phyloP scores from a whole-genome alignment of 2,888 invertebrate species.

The Oscheius myriophilus region DNA sequence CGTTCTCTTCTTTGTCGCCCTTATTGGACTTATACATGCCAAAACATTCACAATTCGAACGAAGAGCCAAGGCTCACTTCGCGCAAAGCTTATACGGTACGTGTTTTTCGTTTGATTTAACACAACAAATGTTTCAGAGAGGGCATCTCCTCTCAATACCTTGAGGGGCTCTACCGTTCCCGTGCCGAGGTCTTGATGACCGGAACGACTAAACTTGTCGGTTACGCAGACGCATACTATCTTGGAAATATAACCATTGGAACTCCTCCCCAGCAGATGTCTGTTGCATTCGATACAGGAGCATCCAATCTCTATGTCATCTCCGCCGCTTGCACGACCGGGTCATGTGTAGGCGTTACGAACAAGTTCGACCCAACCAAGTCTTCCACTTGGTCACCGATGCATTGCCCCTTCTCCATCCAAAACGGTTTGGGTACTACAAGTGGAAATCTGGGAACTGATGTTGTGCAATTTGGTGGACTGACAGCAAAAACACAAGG shows the following conservation, averaged over 20 bases:
- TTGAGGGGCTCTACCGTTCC: conserved; percentile 24
- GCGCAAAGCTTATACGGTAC: conserved; percentile 47
- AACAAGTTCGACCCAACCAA: not conserved
- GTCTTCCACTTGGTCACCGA: conserved; percentile 39
- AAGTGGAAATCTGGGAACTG: conserved; percentile 58
- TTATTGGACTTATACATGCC: conserved; percentile 49
- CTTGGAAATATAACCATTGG: conserved; percentile 65
- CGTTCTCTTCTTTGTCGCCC: conserved; percentile 46
- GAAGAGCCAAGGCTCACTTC: conserved; percentile 38
- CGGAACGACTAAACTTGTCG: conserved; percentile 55
- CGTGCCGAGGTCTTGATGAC: conserved; percentile 37
- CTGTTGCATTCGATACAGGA: conserved; percentile 62
- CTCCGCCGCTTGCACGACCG: conserved; percentile 51
- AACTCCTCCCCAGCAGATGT: conserved; percentile 59
- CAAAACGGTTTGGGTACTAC: conserved; percentile 64
- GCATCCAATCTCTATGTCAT: conserved; percentile 65
- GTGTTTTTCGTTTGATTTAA: not conserved
- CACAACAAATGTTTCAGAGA: conserved; percentile 15
- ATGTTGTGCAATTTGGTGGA: conserved; percentile 55
- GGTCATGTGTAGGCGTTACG: conserved; percentile 55
- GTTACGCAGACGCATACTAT: conserved; percentile 64
- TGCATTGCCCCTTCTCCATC: conserved; percentile 54
- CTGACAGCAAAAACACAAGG: conserved; percentile 50
- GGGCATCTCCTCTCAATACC: conserved; percentile 31
- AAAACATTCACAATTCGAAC: too few species aligned